A percentile compares a stretch with the other conserved stretches of the same genome.
phyloP scores from a whole-genome alignment of 2,797 vertebrate species.

The Darevskia mixta region DNA sequence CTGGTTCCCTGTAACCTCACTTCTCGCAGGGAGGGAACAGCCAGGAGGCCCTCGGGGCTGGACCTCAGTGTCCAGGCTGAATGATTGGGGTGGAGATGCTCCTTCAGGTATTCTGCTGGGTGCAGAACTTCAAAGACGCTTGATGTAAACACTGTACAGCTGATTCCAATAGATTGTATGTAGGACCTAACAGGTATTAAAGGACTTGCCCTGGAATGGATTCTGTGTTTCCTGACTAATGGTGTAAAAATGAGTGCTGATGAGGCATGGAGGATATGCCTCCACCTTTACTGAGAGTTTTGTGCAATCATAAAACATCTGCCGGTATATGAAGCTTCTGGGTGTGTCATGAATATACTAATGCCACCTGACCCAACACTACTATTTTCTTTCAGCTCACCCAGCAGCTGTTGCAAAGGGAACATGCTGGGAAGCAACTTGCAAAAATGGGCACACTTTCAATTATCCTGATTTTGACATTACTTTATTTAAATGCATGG shows the following conservation, averaged over 20 bases:
- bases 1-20: no score
- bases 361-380: background rate
- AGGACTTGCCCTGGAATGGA: background rate
- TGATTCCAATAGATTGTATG: background rate
- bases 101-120: no score
- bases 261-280: background rate
- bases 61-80: no score
- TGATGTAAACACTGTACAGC: background rate
- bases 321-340: background rate
- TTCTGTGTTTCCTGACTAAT: background rate
- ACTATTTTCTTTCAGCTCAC: background rate
- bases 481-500: slow-evolving; percentile 18
- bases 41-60: no score
- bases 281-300: background rate
- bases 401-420: background rate
- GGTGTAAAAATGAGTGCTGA: no score
- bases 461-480: background rate
- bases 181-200: background rate
- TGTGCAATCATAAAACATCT: background rate
- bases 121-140: no score
- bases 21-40: no score
- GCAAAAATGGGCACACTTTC: background rate
- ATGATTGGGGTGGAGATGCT: no score
- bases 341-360: background rate
- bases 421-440: background rate